Evolutionary conservation across 2,113 vertebrate species (phyloP).

Genomic region (Lycocorax pyrrhopterus): DNA sequence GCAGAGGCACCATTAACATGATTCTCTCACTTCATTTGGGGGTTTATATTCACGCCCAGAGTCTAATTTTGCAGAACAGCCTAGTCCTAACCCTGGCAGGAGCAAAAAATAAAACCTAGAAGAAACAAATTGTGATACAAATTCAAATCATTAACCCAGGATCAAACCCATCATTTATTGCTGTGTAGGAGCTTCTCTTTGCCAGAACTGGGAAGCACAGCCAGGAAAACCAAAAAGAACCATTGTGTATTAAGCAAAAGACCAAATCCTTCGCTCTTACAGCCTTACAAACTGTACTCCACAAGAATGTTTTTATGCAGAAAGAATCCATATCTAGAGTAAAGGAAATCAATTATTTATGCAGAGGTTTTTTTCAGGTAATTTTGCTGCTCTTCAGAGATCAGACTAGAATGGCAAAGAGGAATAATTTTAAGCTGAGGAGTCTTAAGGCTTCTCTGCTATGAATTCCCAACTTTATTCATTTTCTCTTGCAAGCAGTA

Average conservation of each 20-base stretch:
- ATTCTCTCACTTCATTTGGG: neutral
- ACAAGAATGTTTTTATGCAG: neutral
- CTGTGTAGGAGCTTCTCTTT: neutral
- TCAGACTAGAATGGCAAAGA: conserved; percentile 1
- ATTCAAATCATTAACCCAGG: neutral
- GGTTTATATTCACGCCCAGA: neutral
- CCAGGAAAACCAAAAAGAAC: neutral
- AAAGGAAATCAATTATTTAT: conserved; percentile 60
- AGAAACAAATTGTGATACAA: neutral
- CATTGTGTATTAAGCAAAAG: rapidly evolving
- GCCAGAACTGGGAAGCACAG: neutral
- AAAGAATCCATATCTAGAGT: neutral
- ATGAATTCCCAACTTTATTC: conserved; percentile 20
- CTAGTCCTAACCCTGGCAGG: neutral
- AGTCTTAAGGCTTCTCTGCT: conserved; percentile 25
- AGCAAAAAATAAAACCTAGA: neutral
- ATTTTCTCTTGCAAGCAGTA: conserved; percentile 11
- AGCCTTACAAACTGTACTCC: neutral
- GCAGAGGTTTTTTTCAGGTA: neutral
- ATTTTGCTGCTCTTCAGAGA: conserved; percentile 45
- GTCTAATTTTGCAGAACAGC: neutral
- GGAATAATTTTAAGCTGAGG: conserved; percentile 34
- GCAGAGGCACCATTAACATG: neutral
- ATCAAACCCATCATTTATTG: neutral
- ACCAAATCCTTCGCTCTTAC: neutral